A percentile compares a stretch with the other conserved stretches of the same genome.
phyloP scores from a whole-genome alignment of 2,888 invertebrate species.

The Caenorhabditis afra region DNA sequence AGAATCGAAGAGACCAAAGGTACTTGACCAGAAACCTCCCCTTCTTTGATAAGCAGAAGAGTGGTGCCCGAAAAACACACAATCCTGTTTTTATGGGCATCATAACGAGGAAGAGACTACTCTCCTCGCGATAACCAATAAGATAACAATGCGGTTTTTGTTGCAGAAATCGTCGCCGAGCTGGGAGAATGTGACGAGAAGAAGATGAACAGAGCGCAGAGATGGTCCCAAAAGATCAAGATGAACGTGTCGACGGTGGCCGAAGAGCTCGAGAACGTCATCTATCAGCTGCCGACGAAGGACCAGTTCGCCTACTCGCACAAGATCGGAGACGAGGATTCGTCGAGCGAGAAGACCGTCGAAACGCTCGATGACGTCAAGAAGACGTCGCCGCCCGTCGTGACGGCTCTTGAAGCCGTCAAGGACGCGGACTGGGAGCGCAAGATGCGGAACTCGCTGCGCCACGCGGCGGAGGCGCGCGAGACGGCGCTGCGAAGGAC shows the following conservation, averaged over 20 bases:
- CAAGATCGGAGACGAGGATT: conserved; percentile 74
- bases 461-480: conserved; percentile 41
- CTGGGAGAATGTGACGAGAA: conserved; percentile 61
- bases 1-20: conserved; percentile 64
- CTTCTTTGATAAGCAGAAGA: conserved; percentile 8
- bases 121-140: neutral
- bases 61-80: conserved; percentile 16
- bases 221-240: conserved; percentile 77
- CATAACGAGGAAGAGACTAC: conserved; percentile 13
- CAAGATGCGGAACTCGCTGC: conserved; percentile 55
- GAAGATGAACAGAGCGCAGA: conserved; percentile 64
- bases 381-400: conserved; percentile 10
- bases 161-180: conserved; percentile 68
- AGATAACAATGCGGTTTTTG: conserved; percentile 31
- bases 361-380: conserved; percentile 48
- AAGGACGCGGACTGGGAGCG: conserved; percentile 49
- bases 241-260: conserved; percentile 75
- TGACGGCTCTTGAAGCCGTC: conserved; percentile 24
- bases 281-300: conserved; percentile 74
- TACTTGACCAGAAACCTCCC: conserved; percentile 37
- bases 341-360: conserved; percentile 66
- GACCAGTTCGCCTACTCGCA: conserved; percentile 78
- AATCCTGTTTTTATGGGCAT: conserved; percentile 24
- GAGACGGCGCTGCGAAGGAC: conserved; percentile 50
- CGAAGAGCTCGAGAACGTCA: conserved; percentile 78